A percentile compares a stretch with the other conserved stretches of the same genome.
phyloP scores from a whole-genome alignment of 1,140 invertebrate genomes.

The Schlechtendalia chinensis region DNA sequence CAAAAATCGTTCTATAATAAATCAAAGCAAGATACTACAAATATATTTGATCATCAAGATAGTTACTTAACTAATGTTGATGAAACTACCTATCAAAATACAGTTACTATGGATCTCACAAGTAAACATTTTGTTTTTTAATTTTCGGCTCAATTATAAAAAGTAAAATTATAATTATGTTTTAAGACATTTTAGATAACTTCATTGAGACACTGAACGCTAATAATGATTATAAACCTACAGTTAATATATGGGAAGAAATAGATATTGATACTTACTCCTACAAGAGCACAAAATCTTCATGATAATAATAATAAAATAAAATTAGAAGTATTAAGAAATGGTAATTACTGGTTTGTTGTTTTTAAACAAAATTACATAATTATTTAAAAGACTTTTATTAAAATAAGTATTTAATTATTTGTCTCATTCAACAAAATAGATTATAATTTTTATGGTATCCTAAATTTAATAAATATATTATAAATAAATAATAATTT shows the following conservation, averaged over 20 bases:
- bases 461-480: neutral
- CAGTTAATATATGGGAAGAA: slow-evolving; percentile 33
- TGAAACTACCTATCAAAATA: slow-evolving; percentile 18
- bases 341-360: neutral
- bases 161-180: neutral
- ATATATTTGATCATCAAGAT: neutral
- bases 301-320: neutral
- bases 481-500: neutral
- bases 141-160: too few relatives aligned
- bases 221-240: neutral
- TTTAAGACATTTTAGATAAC: slow-evolving; percentile 37
- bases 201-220: slow-evolving; percentile 10
- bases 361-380: too few relatives aligned
- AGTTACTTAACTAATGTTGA: neutral
- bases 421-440: neutral
- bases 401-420: neutral
- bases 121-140: slow-evolving; percentile 33
- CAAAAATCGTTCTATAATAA: slow-evolving; percentile 33
- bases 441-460: neutral
- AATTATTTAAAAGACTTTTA: too few relatives aligned
- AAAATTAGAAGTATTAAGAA: neutral
- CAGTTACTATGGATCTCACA: slow-evolving; percentile 39
- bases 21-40: neutral
- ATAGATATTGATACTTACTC: neutral
- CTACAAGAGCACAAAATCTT: neutral